Percentiles rank a stretch among this genome's conserved stretches.
Evolutionary conservation across 2,113 vertebrate species (phyloP).

Genomic region (Odobenus rosmarus): DNA sequence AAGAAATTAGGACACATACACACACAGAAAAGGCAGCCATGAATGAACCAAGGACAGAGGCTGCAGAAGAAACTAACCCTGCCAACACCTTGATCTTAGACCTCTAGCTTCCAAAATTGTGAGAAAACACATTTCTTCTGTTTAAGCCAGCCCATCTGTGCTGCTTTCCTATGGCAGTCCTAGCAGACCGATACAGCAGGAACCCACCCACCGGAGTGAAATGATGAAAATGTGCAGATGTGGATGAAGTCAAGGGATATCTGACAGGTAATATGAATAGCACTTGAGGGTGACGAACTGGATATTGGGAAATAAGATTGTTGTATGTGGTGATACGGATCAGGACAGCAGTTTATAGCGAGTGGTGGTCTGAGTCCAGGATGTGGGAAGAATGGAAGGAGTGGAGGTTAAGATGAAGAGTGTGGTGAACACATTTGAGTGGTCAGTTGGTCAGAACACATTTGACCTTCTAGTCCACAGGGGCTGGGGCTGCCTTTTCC

Average conservation of each 20-base stretch:
- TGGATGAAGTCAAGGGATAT: neutral
- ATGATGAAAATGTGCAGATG: neutral
- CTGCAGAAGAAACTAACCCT: neutral
- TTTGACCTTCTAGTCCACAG: neutral
- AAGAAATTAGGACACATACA: neutral
- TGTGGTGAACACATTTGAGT: rapidly evolving
- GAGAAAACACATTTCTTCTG: too few species aligned
- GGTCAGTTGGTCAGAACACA: too few species aligned
- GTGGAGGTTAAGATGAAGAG: too few species aligned
- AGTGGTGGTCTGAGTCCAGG: too few species aligned
- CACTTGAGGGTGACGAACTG: neutral
- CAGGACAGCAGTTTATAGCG: rapidly evolving
- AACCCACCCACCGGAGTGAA: too few species aligned
- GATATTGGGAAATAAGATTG: neutral
- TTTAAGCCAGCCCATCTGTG: neutral
- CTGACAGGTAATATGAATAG: too few species aligned
- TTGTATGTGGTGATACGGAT: rapidly evolving
- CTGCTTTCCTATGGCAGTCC: neutral
- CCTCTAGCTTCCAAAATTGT: neutral
- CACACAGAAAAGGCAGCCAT: neutral
- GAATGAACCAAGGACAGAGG: neutral
- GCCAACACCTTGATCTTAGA: neutral
- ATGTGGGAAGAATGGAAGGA: rapidly evolving
- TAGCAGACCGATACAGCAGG: neutral
- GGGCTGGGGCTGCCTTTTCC: neutral